Conservation (phyloP, 2,797 vertebrate genomes). For the Squalus acanthias region DNA sequence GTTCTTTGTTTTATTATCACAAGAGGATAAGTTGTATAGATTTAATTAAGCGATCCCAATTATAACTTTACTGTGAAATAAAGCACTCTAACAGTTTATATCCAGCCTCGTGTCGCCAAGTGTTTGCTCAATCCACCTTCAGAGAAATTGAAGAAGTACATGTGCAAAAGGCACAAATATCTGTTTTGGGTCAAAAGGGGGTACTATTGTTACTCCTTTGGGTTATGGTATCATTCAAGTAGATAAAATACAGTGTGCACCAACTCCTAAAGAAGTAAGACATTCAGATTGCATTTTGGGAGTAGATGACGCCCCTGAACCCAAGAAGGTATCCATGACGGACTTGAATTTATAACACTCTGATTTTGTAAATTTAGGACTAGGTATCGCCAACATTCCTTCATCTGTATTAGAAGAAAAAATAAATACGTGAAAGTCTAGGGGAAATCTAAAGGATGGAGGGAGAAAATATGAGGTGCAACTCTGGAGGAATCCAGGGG, state of each 20-base stretch:
- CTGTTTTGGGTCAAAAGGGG: neutral
- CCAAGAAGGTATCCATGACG: too few relatives aligned
- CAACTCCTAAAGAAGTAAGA: too few relatives aligned
- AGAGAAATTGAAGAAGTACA: neutral
- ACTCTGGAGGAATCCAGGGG: neutral
- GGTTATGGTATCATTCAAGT: neutral
- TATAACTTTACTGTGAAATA: neutral
- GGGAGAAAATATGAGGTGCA: too few relatives aligned
- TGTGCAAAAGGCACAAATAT: neutral
- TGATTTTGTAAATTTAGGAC: too few relatives aligned
- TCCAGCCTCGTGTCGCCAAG: neutral
- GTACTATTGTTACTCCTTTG: neutral
- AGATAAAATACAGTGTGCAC: too few relatives aligned
- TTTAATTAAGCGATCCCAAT: neutral
- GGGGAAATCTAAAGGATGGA: too few relatives aligned
- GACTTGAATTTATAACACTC: too few relatives aligned
- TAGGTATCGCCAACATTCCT: too few relatives aligned
- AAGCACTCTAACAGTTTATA: neutral
- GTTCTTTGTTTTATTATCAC: neutral
- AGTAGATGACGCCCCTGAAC: too few relatives aligned
- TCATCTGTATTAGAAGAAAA: too few relatives aligned
- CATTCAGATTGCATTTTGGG: too few relatives aligned
- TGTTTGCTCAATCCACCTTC: neutral
- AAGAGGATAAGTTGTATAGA: neutral
- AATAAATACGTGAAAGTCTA: too few relatives aligned